A percentile compares a stretch with the other conserved stretches of the same genome.
Evolutionary conservation across 2,888 invertebrate genomes (phyloP).

Genomic region (Cephonodes hylas): DNA sequence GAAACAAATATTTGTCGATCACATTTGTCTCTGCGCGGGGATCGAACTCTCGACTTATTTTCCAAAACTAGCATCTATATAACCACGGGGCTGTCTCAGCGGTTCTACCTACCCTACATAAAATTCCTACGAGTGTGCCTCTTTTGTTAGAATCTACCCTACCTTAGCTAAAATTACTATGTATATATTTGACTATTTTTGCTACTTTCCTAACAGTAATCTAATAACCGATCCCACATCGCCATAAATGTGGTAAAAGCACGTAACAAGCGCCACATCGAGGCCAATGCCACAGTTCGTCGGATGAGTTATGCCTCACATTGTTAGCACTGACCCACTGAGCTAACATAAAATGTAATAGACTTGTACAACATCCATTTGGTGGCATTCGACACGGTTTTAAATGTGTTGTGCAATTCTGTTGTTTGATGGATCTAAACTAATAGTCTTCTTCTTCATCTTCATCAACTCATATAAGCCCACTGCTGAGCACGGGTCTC

Average conservation of each 20-base stretch:
- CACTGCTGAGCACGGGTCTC: no score
- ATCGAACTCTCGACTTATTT: no score
- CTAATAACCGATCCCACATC: neutral
- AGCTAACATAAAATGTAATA: constrained; percentile 1
- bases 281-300: neutral
- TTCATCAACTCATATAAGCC: no score
- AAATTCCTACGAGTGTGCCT: no score
- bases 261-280: neutral
- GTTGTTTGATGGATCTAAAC: neutral
- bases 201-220: no score
- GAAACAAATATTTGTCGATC: no score
- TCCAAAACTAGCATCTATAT: no score
- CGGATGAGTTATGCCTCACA: constrained; percentile 3
- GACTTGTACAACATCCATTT: neutral
- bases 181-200: no score
- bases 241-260: neutral
- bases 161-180: no score
- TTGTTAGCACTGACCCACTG: constrained; percentile 13
- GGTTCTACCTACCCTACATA: no score
- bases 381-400: neutral
- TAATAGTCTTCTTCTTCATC: no score
- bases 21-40: neutral
- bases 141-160: no score
- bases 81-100: neutral
- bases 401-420: neutral